These are phyloP conservation scores for Lottia scabra DNA, from an alignment of 2,888 invertebrate genomes.

Conservation along the genomic window DNA sequence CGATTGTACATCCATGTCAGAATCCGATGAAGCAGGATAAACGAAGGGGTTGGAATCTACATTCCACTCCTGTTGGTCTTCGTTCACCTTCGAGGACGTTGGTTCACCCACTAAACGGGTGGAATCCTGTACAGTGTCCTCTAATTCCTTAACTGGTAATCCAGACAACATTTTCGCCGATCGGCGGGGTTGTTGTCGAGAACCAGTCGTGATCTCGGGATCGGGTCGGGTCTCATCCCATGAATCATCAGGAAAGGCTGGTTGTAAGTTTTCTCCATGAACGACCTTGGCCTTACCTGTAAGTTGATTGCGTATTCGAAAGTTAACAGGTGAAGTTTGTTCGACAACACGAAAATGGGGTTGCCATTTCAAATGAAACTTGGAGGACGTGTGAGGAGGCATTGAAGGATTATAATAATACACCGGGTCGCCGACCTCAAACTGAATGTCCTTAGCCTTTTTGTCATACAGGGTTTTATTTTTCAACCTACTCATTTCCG, in stretches of 20 bases:
- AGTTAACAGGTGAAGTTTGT: neutral
- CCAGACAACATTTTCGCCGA: too few species aligned
- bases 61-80: too few species aligned
- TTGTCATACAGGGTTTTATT: neutral
- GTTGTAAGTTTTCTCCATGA: constrained; percentile 1
- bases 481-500: neutral
- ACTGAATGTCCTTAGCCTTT: neutral
- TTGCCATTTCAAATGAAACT: neutral
- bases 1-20: too few species aligned
- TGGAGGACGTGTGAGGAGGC: neutral
- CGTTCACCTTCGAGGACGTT: too few species aligned
- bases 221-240: neutral
- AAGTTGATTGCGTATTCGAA: neutral
- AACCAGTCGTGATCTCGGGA: too few species aligned
- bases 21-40: too few species aligned
- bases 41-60: too few species aligned
- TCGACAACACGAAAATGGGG: neutral
- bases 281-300: neutral
- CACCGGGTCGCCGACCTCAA: constrained; percentile 3
- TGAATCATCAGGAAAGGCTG: constrained; percentile 1
- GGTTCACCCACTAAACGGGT: too few species aligned
- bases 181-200: too few species aligned
- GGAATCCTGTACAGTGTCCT: too few species aligned
- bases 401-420: neutral
- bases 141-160: too few species aligned